Conservation (phyloP, 64 coral and sea anemone genomes). For the Montipora sp. region DNA sequence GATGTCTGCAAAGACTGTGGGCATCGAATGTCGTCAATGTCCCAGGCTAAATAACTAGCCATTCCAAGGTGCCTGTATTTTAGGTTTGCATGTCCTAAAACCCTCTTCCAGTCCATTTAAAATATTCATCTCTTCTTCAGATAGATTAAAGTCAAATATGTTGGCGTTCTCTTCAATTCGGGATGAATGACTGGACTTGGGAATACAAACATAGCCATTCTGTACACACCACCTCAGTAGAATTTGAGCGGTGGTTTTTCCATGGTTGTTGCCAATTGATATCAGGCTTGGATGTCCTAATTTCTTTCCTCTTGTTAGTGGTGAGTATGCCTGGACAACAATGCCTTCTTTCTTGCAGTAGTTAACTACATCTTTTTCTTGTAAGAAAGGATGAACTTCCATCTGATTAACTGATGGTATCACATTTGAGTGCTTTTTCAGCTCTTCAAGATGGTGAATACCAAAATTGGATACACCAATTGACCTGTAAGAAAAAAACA, state of each 20-base stretch:
- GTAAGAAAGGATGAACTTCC: conserved; percentile 94
- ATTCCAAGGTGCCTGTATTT: conserved; percentile 88
- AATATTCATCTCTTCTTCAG: conserved; percentile 59
- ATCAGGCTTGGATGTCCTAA: conserved; percentile 63
- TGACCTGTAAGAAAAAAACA: conserved; percentile 61
- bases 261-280: conserved; percentile 51
- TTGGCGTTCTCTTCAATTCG: conserved; percentile 89
- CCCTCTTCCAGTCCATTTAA: conserved; percentile 87
- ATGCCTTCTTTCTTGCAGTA: conserved; percentile 83
- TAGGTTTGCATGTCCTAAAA: conserved; percentile 87
- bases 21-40: too few species aligned
- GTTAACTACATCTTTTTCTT: conserved; percentile 70
- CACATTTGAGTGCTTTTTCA: conserved; percentile 69
- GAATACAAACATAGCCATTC: conserved; percentile 86
- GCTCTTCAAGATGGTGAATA: conserved; percentile 90
- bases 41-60: conserved; percentile 32
- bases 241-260: conserved; percentile 79
- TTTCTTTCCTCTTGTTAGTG: conserved; percentile 87
- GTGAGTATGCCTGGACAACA: conserved; percentile 88
- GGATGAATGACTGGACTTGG: conserved; percentile 78
- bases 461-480: conserved; percentile 99
- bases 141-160: conserved; percentile 88
- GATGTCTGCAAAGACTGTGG: too few species aligned
- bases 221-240: conserved; percentile 88
- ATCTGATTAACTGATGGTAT: conserved; percentile 97